Conservation (phyloP, 2,888 invertebrate species). For the Pinctada fucata region DNA sequence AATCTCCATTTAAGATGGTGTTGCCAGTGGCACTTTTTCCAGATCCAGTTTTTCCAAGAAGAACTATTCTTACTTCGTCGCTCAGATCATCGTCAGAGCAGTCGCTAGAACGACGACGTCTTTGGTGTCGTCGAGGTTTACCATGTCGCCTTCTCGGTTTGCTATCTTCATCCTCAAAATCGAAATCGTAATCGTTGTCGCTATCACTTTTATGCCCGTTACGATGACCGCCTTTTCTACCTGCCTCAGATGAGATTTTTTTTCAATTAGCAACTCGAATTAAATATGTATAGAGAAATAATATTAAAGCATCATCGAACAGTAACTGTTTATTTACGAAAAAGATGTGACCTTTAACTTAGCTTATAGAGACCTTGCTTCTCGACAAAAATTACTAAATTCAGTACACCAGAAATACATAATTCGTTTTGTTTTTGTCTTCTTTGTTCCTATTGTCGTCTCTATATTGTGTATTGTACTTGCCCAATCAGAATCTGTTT, state of each 20-base stretch:
- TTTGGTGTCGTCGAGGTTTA: background rate
- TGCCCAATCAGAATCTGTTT: too few relatives aligned
- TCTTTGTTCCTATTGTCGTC: too few relatives aligned
- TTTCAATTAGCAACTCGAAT: too few relatives aligned
- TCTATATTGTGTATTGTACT: too few relatives aligned
- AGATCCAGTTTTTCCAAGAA: constrained; percentile 45
- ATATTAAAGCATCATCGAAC: background rate
- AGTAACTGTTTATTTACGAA: too few relatives aligned
- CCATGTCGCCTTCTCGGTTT: background rate
- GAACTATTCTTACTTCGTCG: constrained; percentile 36
- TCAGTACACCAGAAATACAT: too few relatives aligned
- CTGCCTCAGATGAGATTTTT: constrained; percentile 6
- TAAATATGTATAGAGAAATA: too few relatives aligned
- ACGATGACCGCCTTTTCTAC: too few relatives aligned
- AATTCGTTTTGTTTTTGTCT: too few relatives aligned
- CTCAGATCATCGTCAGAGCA: constrained; percentile 2
- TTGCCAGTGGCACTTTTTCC: constrained; percentile 50
- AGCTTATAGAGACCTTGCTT: too few relatives aligned
- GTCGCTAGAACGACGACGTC: background rate
- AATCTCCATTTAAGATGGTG: constrained; percentile 34
- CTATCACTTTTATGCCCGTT: background rate
- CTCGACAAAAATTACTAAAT: too few relatives aligned
- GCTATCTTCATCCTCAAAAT: background rate
- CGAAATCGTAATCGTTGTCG: background rate
- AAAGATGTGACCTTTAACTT: too few relatives aligned